Evolutionary conservation across 2,888 invertebrate genomes (phyloP).

Genomic region (Vanessa cardui): DNA sequence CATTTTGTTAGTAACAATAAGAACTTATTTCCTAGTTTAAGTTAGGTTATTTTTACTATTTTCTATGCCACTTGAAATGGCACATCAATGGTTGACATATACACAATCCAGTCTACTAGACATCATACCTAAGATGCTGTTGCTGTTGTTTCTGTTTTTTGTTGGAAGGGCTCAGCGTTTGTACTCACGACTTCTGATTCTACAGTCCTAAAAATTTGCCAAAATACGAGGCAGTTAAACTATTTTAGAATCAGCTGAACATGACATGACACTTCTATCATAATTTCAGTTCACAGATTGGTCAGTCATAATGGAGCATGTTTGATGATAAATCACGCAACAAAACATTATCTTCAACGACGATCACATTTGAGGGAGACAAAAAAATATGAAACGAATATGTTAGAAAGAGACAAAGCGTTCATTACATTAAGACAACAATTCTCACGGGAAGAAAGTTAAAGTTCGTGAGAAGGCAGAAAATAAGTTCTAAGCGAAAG

Average conservation of each 20-base stretch:
- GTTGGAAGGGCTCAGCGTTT: too few species aligned
- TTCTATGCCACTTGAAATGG: too few species aligned
- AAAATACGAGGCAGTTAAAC: too few species aligned
- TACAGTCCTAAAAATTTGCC: too few species aligned
- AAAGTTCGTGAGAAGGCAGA: conserved; percentile 57
- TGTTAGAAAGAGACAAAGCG: conserved; percentile 10
- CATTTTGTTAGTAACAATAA: too few species aligned
- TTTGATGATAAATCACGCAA: conserved; percentile 25
- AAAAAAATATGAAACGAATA: not conserved
- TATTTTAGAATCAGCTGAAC: not conserved
- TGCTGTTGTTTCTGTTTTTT: too few species aligned
- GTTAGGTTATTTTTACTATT: too few species aligned
- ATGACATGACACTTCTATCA: not conserved
- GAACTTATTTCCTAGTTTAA: too few species aligned
- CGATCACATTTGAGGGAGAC: conserved; percentile 15
- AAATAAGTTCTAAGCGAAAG: conserved; percentile 43
- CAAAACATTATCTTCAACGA: conserved; percentile 18
- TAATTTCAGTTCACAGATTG: conserved; percentile 8
- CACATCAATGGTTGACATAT: too few species aligned
- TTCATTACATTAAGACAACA: conserved; percentile 20
- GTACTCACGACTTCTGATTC: too few species aligned
- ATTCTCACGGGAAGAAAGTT: conserved; percentile 53
- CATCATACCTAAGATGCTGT: too few species aligned
- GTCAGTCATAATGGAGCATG: conserved; percentile 16
- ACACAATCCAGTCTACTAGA: too few species aligned